Conservation (phyloP, 2,888 invertebrate genomes). For the Epirrita christyi region DNA sequence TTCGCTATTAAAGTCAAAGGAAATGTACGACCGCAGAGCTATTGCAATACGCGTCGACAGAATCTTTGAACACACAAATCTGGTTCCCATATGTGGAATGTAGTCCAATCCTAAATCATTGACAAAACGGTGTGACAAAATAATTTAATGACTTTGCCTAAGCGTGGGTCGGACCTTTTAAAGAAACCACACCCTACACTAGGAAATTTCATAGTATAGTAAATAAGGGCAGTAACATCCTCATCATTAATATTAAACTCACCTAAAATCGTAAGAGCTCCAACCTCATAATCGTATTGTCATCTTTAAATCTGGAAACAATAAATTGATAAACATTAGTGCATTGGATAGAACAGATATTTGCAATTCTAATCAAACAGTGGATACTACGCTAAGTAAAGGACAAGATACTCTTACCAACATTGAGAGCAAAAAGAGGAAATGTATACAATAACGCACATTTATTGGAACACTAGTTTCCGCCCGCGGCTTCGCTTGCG, state of each 20-base stretch:
- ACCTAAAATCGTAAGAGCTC: conserved; percentile 66
- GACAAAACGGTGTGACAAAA: conserved; percentile 58
- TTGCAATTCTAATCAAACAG: conserved; percentile 21
- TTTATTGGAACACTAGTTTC: too few relatives aligned
- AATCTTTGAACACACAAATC: conserved; percentile 33
- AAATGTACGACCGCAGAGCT: conserved; percentile 34
- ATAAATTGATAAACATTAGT: conserved; percentile 46
- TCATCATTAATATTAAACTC: conserved; percentile 66
- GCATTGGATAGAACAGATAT: conserved; percentile 28
- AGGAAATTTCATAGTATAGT: conserved; percentile 40
- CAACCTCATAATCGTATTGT: conserved; percentile 70
- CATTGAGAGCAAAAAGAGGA: conserved; percentile 10
- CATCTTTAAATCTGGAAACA: conserved; percentile 73
- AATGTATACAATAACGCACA: too few relatives aligned
- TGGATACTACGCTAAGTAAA: conserved; percentile 22
- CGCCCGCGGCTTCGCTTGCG: too few relatives aligned
- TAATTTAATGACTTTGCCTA: conserved; percentile 65
- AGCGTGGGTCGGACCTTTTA: conserved; percentile 70
- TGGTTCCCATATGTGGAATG: conserved; percentile 49
- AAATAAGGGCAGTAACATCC: conserved; percentile 49
- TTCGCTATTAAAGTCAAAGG: conserved; percentile 38
- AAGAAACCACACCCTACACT: conserved; percentile 62
- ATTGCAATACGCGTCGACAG: conserved; percentile 26
- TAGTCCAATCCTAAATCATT: conserved; percentile 59
- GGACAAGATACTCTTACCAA: conserved; percentile 4